Evolutionary conservation across 2,797 vertebrate species (phyloP).

Genomic region (Erethizon dorsatum): DNA sequence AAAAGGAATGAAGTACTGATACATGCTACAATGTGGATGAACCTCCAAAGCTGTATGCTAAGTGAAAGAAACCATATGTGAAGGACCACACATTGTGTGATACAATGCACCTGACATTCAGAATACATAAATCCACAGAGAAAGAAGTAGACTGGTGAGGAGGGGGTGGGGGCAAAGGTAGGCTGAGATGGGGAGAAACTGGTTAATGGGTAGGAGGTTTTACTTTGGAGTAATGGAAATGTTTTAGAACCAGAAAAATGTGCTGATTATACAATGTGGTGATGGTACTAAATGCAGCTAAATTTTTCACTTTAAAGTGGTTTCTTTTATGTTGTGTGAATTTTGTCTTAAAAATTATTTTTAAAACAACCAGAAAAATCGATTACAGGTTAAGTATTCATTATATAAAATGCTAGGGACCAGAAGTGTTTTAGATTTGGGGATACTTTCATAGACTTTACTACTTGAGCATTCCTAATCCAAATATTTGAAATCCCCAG

Average conservation of each 20-base stretch:
- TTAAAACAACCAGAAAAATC: background rate
- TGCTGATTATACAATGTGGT: background rate
- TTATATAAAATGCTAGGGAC: background rate
- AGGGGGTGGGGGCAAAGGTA: background rate
- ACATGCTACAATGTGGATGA: background rate
- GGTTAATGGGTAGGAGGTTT: background rate
- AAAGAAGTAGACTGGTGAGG: background rate
- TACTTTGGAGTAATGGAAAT: background rate
- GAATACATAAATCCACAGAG: no score
- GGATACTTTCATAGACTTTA: background rate
- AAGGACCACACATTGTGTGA: background rate
- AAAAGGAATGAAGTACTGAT: background rate
- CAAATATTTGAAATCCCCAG: background rate
- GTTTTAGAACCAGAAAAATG: background rate
- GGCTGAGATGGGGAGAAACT: background rate
- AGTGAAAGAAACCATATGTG: background rate
- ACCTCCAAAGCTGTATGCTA: background rate
- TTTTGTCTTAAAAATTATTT: constrained; percentile 17
- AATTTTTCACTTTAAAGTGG: background rate
- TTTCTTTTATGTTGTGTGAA: background rate
- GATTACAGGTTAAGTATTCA: background rate
- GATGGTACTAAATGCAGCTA: background rate
- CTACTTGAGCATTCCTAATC: background rate
- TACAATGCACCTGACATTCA: background rate
- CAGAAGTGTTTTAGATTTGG: background rate